These are phyloP conservation scores for Oxyteleia sp. DNA, from an alignment of 2,888 invertebrate genomes.

Conservation along the genomic window DNA sequence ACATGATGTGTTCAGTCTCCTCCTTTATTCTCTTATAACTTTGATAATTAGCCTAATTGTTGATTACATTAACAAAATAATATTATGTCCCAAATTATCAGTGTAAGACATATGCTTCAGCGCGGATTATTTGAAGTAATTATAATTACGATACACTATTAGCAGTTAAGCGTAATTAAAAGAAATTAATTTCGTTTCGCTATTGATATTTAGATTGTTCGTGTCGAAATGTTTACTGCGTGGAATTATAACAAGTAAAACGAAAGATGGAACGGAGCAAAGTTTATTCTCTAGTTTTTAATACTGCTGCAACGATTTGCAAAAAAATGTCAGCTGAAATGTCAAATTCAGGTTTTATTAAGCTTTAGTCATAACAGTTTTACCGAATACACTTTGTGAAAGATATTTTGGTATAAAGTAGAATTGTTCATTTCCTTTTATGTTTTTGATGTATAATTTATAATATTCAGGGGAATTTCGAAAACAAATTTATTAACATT, in stretches of 20 bases:
- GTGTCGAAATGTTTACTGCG: background rate
- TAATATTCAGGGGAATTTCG: no score
- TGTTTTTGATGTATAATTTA: background rate
- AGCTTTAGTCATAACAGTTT: background rate
- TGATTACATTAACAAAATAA: slow-evolving; percentile 42
- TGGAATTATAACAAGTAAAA: background rate
- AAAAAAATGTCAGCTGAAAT: slow-evolving; percentile 5
- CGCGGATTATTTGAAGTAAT: background rate
- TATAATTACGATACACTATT: background rate
- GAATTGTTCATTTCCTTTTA: background rate
- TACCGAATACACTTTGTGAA: background rate
- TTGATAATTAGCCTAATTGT: slow-evolving; percentile 82
- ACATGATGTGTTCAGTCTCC: slow-evolving; percentile 25
- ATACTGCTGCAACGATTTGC: background rate
- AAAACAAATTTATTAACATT: no score
- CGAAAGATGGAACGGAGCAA: background rate
- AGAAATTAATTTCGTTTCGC: background rate
- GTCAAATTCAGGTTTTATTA: slow-evolving; percentile 2
- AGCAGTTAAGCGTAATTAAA: background rate
- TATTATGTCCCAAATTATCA: slow-evolving; percentile 19
- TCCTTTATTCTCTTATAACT: slow-evolving; percentile 62
- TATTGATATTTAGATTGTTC: background rate
- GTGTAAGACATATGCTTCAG: no score
- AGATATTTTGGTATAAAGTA: background rate
- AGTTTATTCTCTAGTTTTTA: background rate